Evolutionary conservation across 2,888 invertebrate genomes (phyloP).

Genomic region (Octonoba sinensis): DNA sequence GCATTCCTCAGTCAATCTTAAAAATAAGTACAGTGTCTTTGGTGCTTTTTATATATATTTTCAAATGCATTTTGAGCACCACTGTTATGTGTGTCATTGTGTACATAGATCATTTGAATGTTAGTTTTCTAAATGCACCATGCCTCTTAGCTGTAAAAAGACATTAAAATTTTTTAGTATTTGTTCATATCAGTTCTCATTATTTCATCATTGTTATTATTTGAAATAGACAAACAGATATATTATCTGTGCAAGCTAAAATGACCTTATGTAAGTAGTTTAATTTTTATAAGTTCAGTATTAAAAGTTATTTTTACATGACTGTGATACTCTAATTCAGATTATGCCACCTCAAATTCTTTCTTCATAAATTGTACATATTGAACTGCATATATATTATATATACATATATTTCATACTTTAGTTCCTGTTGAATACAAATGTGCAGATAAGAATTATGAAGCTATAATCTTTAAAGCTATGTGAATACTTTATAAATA

Average conservation of each 20-base stretch:
- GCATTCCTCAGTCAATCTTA: constrained; percentile 49
- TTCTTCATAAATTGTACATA: constrained; percentile 47
- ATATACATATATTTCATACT: constrained; percentile 43
- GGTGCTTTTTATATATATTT: constrained; percentile 52
- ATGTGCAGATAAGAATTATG: too few relatives aligned
- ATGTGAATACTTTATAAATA: too few relatives aligned
- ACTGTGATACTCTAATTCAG: constrained; percentile 52
- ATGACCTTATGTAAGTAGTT: too few relatives aligned
- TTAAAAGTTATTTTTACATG: constrained; percentile 38
- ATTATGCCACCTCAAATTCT: constrained; percentile 19
- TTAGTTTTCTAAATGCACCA: constrained; percentile 38
- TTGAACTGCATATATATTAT: constrained; percentile 18
- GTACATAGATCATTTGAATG: constrained; percentile 46
- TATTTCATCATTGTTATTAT: too few relatives aligned
- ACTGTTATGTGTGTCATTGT: constrained; percentile 38
- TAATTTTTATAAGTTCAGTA: constrained; percentile 22
- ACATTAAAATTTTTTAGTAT: neutral
- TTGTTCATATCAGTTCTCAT: too few relatives aligned
- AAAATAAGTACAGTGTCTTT: constrained; percentile 9
- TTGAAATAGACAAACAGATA: too few relatives aligned
- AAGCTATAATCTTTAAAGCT: too few relatives aligned
- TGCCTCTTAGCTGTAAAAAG: constrained; percentile 44
- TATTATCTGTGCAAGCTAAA: too few relatives aligned
- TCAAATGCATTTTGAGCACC: constrained; percentile 33
- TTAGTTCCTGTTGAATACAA: constrained; percentile 40